Evolutionary conservation across 2,888 invertebrate species (phyloP), one percentile per base, ranked within the genome.

Genomic region (Cosmorhoe ocellata): DNA sequence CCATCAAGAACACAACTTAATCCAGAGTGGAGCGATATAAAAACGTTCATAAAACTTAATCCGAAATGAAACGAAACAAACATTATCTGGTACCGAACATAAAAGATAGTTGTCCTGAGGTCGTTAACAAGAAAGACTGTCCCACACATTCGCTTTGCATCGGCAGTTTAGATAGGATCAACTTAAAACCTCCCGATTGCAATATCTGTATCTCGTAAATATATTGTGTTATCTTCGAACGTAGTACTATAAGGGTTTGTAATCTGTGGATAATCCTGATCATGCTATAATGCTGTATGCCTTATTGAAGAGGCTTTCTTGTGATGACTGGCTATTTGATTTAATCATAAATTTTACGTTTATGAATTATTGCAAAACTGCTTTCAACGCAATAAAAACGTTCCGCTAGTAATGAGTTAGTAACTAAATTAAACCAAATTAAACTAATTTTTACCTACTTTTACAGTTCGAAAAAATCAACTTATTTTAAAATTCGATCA

Each of bases 101-200:
- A 74, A 75, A 72, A 75, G 75, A 74, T 74, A 71, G 69, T 75
- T 78, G 77, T 77, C 68, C 64, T 65, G 56, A 48, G 62, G 68
- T 70, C 76, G 76, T 79, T 79, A 79, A 79, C 80, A 76, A 78
- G 79, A 78, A 79, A 76, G 76, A 67, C 76, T 74, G 74, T 75
- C 77, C 75, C 73, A 77, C 79, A 78, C 77, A 74, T 67, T 76
- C 67, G 65, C 71, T 69, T 68, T 72, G 73, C 76, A 74, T 74
- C 70, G 68, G 66, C 73, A 71, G 75, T 80, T 78, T 67, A 79
- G 77, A 78, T 76, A 79, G 68, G 62, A 74, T 72, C 66, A 64
- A 71, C 73, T 75, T 74, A 74, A 79, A 78, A 75, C 73, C 72
- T 69, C 59, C 67, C 66, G 71, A 77, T 76, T 69, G 73, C 71